Percentiles rank a stretch among this genome's conserved stretches.
Conservation (phyloP, 2,113 vertebrate species). For the Todiramphus saurophagus region DNA sequence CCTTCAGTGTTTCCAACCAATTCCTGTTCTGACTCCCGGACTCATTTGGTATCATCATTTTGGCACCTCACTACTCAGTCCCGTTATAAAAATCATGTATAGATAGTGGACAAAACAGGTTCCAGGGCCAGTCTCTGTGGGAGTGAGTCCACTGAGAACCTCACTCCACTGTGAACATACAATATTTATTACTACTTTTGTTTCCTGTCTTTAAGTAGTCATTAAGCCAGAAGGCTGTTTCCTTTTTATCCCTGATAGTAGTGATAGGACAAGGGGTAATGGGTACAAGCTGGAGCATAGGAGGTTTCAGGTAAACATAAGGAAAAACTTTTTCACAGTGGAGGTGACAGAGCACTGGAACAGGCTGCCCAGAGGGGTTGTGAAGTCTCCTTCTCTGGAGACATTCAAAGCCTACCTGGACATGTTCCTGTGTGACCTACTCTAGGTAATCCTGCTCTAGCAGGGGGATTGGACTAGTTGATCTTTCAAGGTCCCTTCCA, state of each 20-base stretch:
- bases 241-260: background rate
- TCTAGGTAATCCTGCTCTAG: no score
- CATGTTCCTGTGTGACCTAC: no score
- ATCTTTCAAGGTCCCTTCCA: no score
- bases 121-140: background rate
- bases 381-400: no score
- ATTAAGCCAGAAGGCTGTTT: slow-evolving; percentile 12
- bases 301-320: no score
- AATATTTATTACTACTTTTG: slow-evolving; percentile 4
- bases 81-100: background rate
- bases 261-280: no score
- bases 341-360: no score
- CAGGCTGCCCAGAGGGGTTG: no score
- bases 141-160: background rate
- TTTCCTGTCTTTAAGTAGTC: background rate
- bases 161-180: background rate
- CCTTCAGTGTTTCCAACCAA: background rate
- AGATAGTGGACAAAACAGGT: background rate
- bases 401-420: no score
- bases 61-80: background rate
- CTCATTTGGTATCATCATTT: background rate
- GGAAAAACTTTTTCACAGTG: no score
- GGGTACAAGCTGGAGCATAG: no score
- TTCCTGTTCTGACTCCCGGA: background rate
- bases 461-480: no score